Base-by-base conservation (phyloP, 2,113 vertebrate genomes). In the Vidua macroura region DNA sequence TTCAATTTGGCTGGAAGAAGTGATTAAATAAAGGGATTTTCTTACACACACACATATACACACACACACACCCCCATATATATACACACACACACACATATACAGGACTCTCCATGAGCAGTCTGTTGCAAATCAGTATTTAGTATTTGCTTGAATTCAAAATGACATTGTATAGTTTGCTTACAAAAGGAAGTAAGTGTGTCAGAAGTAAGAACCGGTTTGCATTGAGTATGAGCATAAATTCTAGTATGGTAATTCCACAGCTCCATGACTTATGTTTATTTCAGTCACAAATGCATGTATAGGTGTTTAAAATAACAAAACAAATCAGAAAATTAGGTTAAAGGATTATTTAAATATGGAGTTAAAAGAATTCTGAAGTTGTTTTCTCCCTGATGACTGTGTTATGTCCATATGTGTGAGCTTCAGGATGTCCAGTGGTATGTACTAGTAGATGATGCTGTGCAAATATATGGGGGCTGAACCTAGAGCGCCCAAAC, bases 21-120 rank as follows among this genome's bases (percentile, higher is more conserved):
- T 51, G 52, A n/a, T 87, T 49, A 75, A 82, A 41, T 43, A 79
- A 66, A 62, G 10, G 13, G 11, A 24, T 27, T 58, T 68, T 35
- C 35, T 41, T 70, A n/a, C 23, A 4, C 6, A 13, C 4, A 19
- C 5, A 18, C 3, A 35, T 35, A 35, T 35, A 35, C 35, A 35
- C 35, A 35, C 35, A 35, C 35, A 35, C 35, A 35, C 35, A 35
- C n/a, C n/a, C n/a, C n/a, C n/a, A 20, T 7, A 33, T 9, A 5
- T 3, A 13, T 3, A 23, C 5, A 18, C 4, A n/a, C 35, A 5
- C 7, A 15, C 5, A 14, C 4, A 7, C 0, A 10, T 1, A 18
- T 21, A 9, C 21, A 56, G 28, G 9, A 75, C 13, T 81, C 19
- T 55, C 27, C 21, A 17, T 52, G 17, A 67, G 17, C 64, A 92